Evolutionary conservation across 2,797 vertebrate species (phyloP), one percentile per base, ranked within the genome.

Genomic region (Enteromius mattozi): DNA sequence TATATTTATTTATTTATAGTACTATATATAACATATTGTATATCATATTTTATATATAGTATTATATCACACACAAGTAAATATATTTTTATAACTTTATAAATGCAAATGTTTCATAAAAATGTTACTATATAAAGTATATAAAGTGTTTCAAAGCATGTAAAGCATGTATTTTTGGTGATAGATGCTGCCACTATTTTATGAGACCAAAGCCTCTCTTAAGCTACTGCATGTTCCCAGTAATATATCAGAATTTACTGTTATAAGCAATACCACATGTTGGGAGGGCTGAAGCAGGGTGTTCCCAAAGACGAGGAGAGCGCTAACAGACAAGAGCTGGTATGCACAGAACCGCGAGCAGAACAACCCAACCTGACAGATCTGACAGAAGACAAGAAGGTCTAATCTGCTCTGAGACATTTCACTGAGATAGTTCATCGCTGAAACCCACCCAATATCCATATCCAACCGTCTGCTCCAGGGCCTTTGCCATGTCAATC

Each of bases 381-480:
- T 68, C 42, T 45, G 42, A 76, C 56, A 75, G 8, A 33, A 66
- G 5, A 68, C 10, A 83, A 80, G 19, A 80, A 27, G 35, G 6
- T n/a, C 35, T 42, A 74, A 51, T 45, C 13, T 24, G 56, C 59
- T 16, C 6, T 35, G 16, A 66, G 24, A 78, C 19, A 56, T 78
- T 42, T 81, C 78, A 66, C 37, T 27, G 47, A 80, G 47, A 83
- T 27, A 30, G 78, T 59, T 82, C 83, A 77, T 19, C 14, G 13
- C 56, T 91, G 84, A 70, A 84, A 1, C 0, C 16, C 47, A 45
- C 76, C 88, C 87, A 89, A 79, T 51, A 90, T 89, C 87, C 77
- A 40, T 84, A 72, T 70, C 83, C 74, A 84, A 78, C 66, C 37
- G 45, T 74, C 79, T 85, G 79, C 85, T 77, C 19, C 84, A 80